Evolutionary conservation across 2,797 vertebrate genomes (phyloP).

Genomic region (Momotus momota): DNA sequence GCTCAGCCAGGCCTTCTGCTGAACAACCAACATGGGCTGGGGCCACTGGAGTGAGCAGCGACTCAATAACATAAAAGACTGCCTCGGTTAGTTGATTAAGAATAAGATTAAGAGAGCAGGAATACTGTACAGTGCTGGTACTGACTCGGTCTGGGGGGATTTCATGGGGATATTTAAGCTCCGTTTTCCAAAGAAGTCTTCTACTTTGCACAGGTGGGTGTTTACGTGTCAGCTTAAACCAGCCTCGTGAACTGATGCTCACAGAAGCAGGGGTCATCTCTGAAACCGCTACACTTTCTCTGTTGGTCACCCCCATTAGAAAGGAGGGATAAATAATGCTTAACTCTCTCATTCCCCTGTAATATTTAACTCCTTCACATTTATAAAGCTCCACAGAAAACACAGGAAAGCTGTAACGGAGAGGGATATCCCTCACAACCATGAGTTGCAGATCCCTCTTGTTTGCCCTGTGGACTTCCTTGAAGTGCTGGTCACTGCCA

Average conservation of each 20-base stretch:
- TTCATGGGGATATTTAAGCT: constrained; percentile 22
- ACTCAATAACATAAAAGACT: constrained; percentile 45
- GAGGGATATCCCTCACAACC: neutral
- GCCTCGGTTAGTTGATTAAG: constrained; percentile 45
- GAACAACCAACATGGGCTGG: neutral
- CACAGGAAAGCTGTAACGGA: neutral
- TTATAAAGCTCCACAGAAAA: neutral
- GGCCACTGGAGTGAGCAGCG: constrained; percentile 40
- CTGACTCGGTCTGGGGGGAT: constrained; percentile 2
- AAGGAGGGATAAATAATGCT: neutral
- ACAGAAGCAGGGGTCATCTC: neutral
- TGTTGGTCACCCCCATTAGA: neutral
- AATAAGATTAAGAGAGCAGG: neutral
- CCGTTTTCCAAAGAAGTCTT: neutral
- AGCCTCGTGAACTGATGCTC: neutral
- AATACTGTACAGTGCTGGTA: neutral
- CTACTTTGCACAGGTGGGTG: neutral
- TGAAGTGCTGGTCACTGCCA: neutral
- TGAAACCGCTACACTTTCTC: neutral
- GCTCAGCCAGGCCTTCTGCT: constrained; percentile 59
- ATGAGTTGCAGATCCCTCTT: accelerated
- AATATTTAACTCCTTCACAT: neutral
- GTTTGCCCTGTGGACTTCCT: neutral
- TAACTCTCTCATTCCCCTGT: neutral
- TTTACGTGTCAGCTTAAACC: neutral